phyloP scores from a whole-genome alignment of 2,888 invertebrate species.

The Sinodicranocentrus sp. region DNA sequence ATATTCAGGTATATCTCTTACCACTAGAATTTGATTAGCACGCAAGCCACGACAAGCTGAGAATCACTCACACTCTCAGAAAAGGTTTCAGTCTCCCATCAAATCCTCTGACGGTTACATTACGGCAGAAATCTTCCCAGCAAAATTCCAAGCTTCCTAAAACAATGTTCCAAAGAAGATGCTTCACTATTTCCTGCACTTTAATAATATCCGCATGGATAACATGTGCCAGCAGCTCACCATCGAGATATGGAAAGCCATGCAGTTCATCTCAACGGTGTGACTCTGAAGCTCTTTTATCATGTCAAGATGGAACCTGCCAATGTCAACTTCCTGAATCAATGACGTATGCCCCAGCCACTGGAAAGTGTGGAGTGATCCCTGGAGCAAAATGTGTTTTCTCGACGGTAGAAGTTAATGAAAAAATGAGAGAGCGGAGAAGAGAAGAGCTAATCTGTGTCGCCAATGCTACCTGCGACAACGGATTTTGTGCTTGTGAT shows the following conservation, averaged over 20 bases:
- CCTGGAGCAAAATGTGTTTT: background rate
- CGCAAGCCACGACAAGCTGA: no score
- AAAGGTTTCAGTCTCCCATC: no score
- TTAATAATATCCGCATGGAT: no score
- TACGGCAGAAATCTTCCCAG: no score
- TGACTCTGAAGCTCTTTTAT: conserved; percentile 30
- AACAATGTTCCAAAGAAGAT: no score
- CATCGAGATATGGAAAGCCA: background rate
- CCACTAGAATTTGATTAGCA: no score
- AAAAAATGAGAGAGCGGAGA: background rate
- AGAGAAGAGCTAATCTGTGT: conserved; percentile 21
- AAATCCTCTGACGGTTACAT: no score
- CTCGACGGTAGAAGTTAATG: background rate
- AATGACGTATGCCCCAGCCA: conserved; percentile 26
- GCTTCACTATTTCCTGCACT: no score
- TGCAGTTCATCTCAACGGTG: conserved; percentile 27
- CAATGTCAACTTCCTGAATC: conserved; percentile 32
- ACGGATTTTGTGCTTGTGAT: conserved; percentile 47
- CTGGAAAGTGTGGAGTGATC: conserved; percentile 42
- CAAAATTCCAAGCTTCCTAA: no score
- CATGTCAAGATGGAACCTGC: conserved; percentile 28
- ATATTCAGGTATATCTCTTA: no score
- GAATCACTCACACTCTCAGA: no score
- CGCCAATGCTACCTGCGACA: conserved; percentile 30
- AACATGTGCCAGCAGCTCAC: no score